Conservation (phyloP, 2,797 vertebrate species). For the Myripristis jacobus region DNA sequence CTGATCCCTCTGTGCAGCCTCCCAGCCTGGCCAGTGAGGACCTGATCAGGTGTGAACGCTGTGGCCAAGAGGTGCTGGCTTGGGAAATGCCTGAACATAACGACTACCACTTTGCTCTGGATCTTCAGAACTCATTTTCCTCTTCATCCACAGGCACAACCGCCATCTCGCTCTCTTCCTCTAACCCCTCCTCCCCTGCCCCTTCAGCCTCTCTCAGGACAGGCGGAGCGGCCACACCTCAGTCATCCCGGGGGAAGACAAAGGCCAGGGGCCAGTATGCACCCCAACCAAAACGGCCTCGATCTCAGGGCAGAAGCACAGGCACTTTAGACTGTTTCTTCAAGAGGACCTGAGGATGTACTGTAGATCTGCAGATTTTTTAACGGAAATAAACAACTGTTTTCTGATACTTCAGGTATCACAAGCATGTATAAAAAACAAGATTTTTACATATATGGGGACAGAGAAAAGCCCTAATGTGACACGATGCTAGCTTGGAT, state of each 20-base stretch:
- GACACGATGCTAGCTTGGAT: background rate
- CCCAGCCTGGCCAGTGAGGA: conserved; percentile 72
- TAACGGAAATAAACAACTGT: background rate
- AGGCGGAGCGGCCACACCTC: conserved; percentile 27
- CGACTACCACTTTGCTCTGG: conserved; percentile 95
- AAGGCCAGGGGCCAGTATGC: conserved; percentile 80
- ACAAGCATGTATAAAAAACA: background rate
- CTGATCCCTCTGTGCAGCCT: conserved; percentile 3
- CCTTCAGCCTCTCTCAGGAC: conserved; percentile 64
- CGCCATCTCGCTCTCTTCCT: conserved; percentile 33
- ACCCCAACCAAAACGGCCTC: conserved; percentile 84
- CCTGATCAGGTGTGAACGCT: conserved; percentile 87
- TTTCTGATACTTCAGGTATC: background rate
- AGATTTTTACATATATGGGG: background rate
- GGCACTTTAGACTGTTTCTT: conserved; percentile 92
- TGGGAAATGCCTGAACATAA: conserved; percentile 96
- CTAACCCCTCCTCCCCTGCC: conserved; percentile 29
- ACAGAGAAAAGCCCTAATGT: background rate
- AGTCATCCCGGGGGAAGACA: conserved; percentile 77
- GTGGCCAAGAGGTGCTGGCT: conserved; percentile 83
- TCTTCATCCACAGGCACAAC: conserved; percentile 45
- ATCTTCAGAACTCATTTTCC: conserved; percentile 90
- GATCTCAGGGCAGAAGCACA: conserved; percentile 72
- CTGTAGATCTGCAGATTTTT: background rate
- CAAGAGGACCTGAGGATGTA: conserved; percentile 78